Evolutionary conservation across 2,797 vertebrate species (phyloP).

Genomic region (Enteromius fasciolatus): DNA sequence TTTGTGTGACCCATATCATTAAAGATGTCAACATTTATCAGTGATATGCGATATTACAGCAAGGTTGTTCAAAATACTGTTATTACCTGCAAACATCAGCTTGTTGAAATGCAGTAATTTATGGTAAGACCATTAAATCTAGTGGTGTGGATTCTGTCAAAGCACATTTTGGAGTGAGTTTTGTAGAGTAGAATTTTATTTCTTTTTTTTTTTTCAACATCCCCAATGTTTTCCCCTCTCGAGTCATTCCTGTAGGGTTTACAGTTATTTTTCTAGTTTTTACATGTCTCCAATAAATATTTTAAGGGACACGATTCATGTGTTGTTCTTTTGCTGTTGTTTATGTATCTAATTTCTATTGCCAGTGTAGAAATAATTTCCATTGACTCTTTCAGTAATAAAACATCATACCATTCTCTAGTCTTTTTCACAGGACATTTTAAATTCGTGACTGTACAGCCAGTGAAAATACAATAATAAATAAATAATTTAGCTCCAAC

Average conservation of each 20-base stretch:
- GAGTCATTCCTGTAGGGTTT: constrained; percentile 62
- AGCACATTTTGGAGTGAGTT: constrained; percentile 55
- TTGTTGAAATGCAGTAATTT: constrained; percentile 58
- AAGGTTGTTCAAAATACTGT: constrained; percentile 24
- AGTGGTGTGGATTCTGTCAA: constrained; percentile 50
- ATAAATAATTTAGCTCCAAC: neutral
- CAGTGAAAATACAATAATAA: neutral
- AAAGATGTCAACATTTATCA: constrained; percentile 34
- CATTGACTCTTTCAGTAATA: neutral
- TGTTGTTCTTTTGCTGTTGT: neutral
- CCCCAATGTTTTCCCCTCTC: constrained; percentile 51
- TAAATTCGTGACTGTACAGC: neutral
- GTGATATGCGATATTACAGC: constrained; percentile 41
- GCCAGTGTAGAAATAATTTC: neutral
- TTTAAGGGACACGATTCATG: constrained; percentile 71
- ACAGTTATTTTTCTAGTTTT: constrained; percentile 62
- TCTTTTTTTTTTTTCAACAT: constrained; percentile 22
- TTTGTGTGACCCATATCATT: constrained; percentile 45
- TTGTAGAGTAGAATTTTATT: constrained; percentile 59
- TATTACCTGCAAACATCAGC: constrained; percentile 25
- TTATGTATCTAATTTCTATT: neutral
- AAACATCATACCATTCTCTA: too few relatives aligned
- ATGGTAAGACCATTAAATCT: constrained; percentile 45
- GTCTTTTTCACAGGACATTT: neutral
- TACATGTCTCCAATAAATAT: constrained; percentile 82